Base-by-base conservation (phyloP, 1,140 invertebrate genomes). In the Patella vulgata region DNA sequence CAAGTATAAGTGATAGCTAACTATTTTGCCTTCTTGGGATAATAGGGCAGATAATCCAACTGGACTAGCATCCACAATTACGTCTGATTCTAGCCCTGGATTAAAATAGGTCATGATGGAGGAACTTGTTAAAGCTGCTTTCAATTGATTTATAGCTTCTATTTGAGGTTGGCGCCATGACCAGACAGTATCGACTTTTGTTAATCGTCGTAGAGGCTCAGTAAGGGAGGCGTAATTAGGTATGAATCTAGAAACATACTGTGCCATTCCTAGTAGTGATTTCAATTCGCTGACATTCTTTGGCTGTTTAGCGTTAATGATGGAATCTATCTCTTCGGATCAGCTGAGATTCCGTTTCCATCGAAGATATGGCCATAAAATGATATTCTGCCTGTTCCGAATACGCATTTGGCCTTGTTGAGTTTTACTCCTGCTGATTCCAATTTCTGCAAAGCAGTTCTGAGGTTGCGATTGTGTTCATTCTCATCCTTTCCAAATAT, bases 61-160 rank as follows among this genome's bases (percentile, higher is more conserved):
- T n/a, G n/a, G n/a, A n/a, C n/a, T n/a, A n/a, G n/a, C n/a, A n/a
- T n/a, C n/a, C n/a, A n/a, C n/a, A n/a, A n/a, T n/a, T n/a, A n/a
- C n/a, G n/a, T n/a, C n/a, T n/a, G n/a, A n/a, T n/a, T n/a, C n/a
- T n/a, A n/a, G n/a, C n/a, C n/a, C n/a, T n/a, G n/a, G n/a, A 51
- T 73, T 48, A 50, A 74, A n/a, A n/a, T n/a, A n/a, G n/a, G n/a
- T n/a, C n/a, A n/a, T n/a, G n/a, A n/a, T n/a, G n/a, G n/a, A n/a
- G n/a, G 62, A 86, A 87, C 40, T 82, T 79, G 59, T 84, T 69
- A 33, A 83, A 69, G n/a, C n/a, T 12, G 80, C 78, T 70, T 68
- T 85, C 2, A 86, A 72, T 5, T 85, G 54, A 9, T 77, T 82
- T 28, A 85, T 55, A 31, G 66, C 74, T 68, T 87, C 84, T 61